Conservation (phyloP, 2,797 vertebrate genomes). For the Margarornis squamiger region DNA sequence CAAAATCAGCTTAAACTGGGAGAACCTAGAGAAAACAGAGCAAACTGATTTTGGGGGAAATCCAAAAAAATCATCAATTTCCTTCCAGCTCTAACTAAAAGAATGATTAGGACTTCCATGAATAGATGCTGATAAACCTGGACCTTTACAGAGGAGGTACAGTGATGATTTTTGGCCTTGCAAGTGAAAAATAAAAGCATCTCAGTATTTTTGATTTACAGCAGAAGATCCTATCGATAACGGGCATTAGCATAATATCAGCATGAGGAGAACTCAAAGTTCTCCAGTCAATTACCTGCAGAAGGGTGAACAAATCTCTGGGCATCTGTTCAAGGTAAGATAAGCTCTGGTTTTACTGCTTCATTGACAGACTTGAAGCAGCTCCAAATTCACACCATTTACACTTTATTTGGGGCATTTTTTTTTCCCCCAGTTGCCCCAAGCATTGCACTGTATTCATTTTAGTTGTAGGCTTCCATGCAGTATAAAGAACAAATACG, state of each 20-base stretch:
- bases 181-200: not conserved
- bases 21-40: not conserved
- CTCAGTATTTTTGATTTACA: not conserved
- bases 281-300: not conserved
- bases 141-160: not conserved
- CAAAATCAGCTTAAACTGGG: fast-evolving
- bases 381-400: not conserved
- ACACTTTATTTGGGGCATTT: not conserved
- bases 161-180: not conserved
- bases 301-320: not conserved
- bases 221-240: not conserved
- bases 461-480: fast-evolving
- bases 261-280: not conserved
- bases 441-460: not conserved
- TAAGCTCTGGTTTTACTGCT: not conserved
- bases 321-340: not conserved
- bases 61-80: not conserved
- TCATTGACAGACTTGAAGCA: not conserved
- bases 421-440: not conserved
- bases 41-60: fast-evolving
- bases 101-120: not conserved
- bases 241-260: not conserved
- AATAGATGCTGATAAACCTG: not conserved
- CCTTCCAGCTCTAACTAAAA: not conserved
- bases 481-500: not conserved